Evolutionary conservation across 1,140 invertebrate genomes (phyloP), one percentile per base, ranked within the genome.

Genomic region (Eupeodes corollae): DNA sequence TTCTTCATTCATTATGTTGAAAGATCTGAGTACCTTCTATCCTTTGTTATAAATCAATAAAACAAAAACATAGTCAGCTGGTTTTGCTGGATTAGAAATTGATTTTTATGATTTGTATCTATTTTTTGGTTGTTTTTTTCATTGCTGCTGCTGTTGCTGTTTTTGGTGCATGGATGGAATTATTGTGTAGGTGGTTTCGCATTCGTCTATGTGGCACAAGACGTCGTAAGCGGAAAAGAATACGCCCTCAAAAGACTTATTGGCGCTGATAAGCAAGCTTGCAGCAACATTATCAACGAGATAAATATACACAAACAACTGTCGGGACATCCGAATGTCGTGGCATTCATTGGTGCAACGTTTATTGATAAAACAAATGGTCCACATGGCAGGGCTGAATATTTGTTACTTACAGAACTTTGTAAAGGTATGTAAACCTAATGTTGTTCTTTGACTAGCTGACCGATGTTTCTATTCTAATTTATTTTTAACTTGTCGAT

Each of bases 181-280:
- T 8, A 26, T 26, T 8, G 21, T 26, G 21, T 70, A 94, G 91
- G 91, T 78, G 91, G 91, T 56, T 95, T 89, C 80, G 90, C 89
- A 42, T 86, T 91, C 75, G 91, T 96, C 42, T 96, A 87, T 77
- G 83, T 90, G 51, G 91, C 88, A 53, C 88, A 93, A 78, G 90
- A 94, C 76, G 68, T 86, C 47, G 77, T 80, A 47, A 81, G 79
- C 52, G 86, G 87, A 47, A 88, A 88, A 55, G 88, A 93, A 61
- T 95, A 90, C 79, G 91, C 91, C 56, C 75, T 95, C 50, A 91
- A 91, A 78, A 82, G 83, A 64, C 73, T 89, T 47, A 78, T 88
- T 63, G 84, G 84, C 19, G 79, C 79, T 32, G 84, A 86, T 70
- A 83, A 86, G 53, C 80, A 84, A 57, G 75, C 83, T n/a, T 86